phyloP scores from a whole-genome alignment of 37 sponge, comb jelly and placozoan species.

The Ephydatia muelleri region DNA sequence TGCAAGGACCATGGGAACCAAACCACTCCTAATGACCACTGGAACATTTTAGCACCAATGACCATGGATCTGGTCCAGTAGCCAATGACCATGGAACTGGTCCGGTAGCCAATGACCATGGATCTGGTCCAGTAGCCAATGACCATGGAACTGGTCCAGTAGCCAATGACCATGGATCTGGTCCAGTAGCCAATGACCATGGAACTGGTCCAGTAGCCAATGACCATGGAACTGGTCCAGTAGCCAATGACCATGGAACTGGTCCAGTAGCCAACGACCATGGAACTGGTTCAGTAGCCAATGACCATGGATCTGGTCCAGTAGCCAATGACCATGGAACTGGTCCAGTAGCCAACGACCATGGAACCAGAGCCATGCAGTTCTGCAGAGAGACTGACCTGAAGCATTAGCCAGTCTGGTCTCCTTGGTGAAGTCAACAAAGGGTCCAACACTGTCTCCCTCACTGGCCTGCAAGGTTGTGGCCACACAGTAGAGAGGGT shows the following conservation, averaged over 20 bases:
- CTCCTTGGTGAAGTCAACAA: constrained; percentile 57
- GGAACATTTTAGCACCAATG: neutral
- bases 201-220: neutral
- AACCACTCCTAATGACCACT: neutral
- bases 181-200: neutral
- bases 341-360: neutral
- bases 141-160: neutral
- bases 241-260: neutral
- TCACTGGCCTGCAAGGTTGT: neutral
- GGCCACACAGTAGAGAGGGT: constrained; percentile 57
- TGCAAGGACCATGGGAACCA: too few relatives aligned
- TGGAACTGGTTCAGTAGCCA: neutral
- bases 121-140: neutral
- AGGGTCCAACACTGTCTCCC: constrained; percentile 25
- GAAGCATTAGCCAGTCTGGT: constrained; percentile 27
- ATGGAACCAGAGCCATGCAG: neutral
- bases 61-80: neutral
- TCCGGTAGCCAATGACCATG: neutral
- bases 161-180: neutral
- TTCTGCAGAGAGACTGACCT: neutral
- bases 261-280: neutral
- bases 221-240: neutral
- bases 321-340: neutral
- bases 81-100: neutral
- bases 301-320: neutral